Base-by-base conservation (phyloP, 2,888 invertebrate species). In the Caenorhabditis angaria region DNA sequence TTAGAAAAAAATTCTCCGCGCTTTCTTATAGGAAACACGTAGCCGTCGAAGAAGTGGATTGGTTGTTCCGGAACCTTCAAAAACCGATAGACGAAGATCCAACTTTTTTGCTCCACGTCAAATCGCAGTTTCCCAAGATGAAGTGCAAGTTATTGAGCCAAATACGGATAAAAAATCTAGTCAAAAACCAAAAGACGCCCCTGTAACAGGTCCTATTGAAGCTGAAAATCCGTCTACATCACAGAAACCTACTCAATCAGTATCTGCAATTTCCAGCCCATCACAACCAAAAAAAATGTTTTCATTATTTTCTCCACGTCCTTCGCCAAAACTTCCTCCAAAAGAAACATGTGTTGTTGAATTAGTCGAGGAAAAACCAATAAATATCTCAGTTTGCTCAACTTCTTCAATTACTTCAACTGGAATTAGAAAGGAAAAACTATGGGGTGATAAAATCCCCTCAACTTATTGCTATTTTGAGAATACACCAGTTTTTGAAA, bases 21-120 rank as follows among this genome's bases (percentile, higher is more conserved):
- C n/a, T 32, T 32, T 10, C 10, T 32, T 32, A 8, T 10, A 32
- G 32, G 32, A 32, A 32, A 32, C 5, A 10, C 41, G 41, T 12
- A 18, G 51, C 54, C 67, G 58, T 25, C 56, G 59, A 60, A 68
- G 60, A 59, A 59, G 63, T 14, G 56, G 28, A n/a, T 27, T 53
- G 10, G 10, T 57, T 5, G 51, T 54, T 58, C 58, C 54, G 59
- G 24, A 47, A 35, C n/a, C 6, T 28, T 28, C 50, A 18, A 51
- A 59, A 4, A 5, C 14, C 6, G 59, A 29, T 20, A 24, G 28
- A 32, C 60, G 27, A 12, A 53, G 54, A 25, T 18, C 41, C 8
- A 25, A 18, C 14, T 62, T 67, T 54, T 67, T 67, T 48, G 28
- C 67, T 20, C 53, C 67, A n/a, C 41, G 41, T 14, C 41, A 41